phyloP scores from a whole-genome alignment of 2,797 vertebrate genomes.

The Cyprinella venusta region DNA sequence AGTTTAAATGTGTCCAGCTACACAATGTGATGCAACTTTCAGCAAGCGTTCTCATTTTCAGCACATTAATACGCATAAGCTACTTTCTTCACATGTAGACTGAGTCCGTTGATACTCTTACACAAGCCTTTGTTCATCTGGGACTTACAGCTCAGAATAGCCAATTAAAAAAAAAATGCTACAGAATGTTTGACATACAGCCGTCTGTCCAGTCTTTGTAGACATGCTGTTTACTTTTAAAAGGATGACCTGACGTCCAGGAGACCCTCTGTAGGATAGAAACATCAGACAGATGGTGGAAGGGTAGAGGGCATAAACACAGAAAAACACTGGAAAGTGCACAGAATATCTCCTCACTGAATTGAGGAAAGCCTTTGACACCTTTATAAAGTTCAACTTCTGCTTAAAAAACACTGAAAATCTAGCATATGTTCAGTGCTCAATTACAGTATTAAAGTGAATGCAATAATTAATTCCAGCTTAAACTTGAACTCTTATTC shows the following conservation, averaged over 20 bases:
- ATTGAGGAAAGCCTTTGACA: neutral
- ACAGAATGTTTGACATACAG: neutral
- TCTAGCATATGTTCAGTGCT: neutral
- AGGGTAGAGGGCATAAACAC: neutral
- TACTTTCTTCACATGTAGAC: constrained; percentile 63
- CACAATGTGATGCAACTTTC: constrained; percentile 75
- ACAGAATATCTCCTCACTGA: neutral
- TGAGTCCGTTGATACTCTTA: neutral
- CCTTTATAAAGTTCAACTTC: neutral
- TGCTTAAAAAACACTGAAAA: neutral
- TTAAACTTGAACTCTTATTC: no score
- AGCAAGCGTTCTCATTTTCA: constrained; percentile 72
- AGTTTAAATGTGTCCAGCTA: constrained; percentile 49
- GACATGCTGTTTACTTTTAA: constrained; percentile 11
- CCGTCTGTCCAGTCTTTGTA: constrained; percentile 3
- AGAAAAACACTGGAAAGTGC: neutral
- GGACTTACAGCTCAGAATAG: neutral
- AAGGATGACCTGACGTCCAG: neutral
- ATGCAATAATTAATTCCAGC: neutral
- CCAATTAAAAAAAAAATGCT: neutral
- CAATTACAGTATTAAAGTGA: neutral
- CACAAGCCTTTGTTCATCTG: constrained; percentile 8
- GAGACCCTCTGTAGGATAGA: neutral
- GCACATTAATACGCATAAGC: constrained; percentile 72
- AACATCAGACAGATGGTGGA: constrained; percentile 14